Percentiles rank a stretch among this genome's conserved stretches.
phyloP scores from a whole-genome alignment of 2,113 vertebrate genomes.

The Natator depressus region DNA sequence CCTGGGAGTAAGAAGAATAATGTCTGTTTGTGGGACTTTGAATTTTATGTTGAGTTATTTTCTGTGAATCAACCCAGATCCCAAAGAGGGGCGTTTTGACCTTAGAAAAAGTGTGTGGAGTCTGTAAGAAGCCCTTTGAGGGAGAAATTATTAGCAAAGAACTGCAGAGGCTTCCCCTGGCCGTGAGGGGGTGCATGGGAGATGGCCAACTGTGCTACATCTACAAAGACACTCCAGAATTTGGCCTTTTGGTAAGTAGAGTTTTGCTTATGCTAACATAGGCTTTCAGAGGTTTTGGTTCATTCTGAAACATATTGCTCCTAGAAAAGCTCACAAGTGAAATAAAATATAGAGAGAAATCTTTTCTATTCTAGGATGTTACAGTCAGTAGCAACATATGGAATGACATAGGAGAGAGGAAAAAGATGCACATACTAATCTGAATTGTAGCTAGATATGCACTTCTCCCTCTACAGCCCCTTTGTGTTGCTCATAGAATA shows the following conservation, averaged over 20 bases:
- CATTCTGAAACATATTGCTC: not conserved
- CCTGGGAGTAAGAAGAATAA: not conserved
- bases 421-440: fast-evolving
- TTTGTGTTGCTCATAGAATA: not conserved
- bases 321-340: not conserved
- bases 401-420: not conserved
- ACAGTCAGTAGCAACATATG: not conserved
- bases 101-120: not conserved
- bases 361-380: not conserved
- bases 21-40: not conserved
- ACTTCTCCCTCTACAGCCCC: not conserved
- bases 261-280: not conserved
- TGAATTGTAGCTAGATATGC: not conserved
- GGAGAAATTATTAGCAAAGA: not conserved
- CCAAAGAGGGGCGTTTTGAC: not conserved
- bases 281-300: not conserved
- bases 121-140: not conserved
- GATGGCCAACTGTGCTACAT: not conserved
- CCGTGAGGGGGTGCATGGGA: not conserved
- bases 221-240: not conserved
- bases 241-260: not conserved
- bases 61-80: not conserved
- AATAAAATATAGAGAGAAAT: not conserved
- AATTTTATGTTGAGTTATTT: no score
- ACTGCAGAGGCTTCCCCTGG: not conserved